Conservation (phyloP, 2,797 vertebrate species). For the Hyperoplus immaculatus region DNA sequence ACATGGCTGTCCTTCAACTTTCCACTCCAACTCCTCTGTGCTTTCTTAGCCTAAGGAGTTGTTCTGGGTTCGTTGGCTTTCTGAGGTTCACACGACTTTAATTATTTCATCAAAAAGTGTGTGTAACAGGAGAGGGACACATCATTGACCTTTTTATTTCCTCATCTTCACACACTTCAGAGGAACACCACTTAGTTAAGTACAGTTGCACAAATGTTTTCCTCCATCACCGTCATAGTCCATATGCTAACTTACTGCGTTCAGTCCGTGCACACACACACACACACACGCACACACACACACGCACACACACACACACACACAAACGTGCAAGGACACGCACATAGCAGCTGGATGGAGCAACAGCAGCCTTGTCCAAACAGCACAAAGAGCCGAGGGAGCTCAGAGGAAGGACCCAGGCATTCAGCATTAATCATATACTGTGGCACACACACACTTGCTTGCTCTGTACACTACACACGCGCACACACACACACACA, state of each 20-base stretch:
- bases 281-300: slow-evolving; percentile 7
- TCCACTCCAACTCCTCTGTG: background rate
- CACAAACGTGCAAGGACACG: background rate
- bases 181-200: slow-evolving; percentile 11
- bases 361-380: slow-evolving; percentile 63
- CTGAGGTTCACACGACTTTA: slow-evolving; percentile 22
- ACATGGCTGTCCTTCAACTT: slow-evolving; percentile 2
- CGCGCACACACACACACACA: background rate
- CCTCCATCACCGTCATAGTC: slow-evolving; percentile 11
- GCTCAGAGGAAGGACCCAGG: slow-evolving; percentile 66
- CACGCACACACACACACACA: slow-evolving; percentile 11
- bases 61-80: slow-evolving; percentile 18
- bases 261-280: background rate
- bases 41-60: slow-evolving; percentile 26
- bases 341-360: slow-evolving; percentile 41
- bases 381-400: slow-evolving; percentile 53
- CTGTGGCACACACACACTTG: slow-evolving; percentile 38
- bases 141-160: slow-evolving; percentile 9
- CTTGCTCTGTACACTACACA: background rate
- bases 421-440: slow-evolving; percentile 68
- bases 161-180: background rate
- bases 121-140: slow-evolving; percentile 16
- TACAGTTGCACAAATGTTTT: slow-evolving; percentile 8
- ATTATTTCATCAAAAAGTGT: slow-evolving; percentile 39
- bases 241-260: slow-evolving; percentile 13